Base-by-base conservation (phyloP, 2,797 vertebrate species). In the Telmatherina bonti region DNA sequence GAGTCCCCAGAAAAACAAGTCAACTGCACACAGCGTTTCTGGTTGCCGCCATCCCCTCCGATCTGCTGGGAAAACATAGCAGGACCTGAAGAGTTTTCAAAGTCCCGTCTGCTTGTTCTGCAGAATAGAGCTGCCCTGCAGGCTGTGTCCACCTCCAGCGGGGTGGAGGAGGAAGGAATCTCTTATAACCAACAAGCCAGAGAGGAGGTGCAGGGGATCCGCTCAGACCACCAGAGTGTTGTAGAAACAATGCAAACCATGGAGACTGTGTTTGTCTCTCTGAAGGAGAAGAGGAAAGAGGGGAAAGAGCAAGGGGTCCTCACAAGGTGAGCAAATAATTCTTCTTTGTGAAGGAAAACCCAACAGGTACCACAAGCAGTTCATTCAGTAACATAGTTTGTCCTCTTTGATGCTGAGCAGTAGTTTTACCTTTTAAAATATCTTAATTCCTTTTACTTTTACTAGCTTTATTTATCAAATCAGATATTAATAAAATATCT, bases 11-110 rank as follows among this genome's bases (percentile, higher is more conserved):
- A 75, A 24, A 80, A 81, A 41, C 80, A 84, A 0, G 85, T 86
- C 49, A 95, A 95, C 90, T 95, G 95, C 84, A 92, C 82, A 22
- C 94, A 94, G 73, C 92, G 89, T 45, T 95, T 94, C 86, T 92
- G 91, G 93, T 80, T 95, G 36, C 95, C 95, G 1, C 86, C 93
- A 0, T 85, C 91, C 56, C 72, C 89, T 20, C 72, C 82, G 0
- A 74, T 92, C 71, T 95, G 94, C 74, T 92, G 93, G 94, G 93
- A 93, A 24, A 82, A 93, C 79, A 72, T 93, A 5, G 94, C 84
- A 1, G 90, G 83, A 1, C 92, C 93, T 0, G 83, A 94, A 69
- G 95, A 95, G 82, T 94, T 95, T 8, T 91, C 92, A 78, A 82
- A 52, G 53, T 93, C 93, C 22, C 93, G 95, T n/a, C 80, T 94